Evolutionary conservation across 1,140 invertebrate genomes (phyloP).

Genomic region (Hermatobates lingyangjiaoensis): DNA sequence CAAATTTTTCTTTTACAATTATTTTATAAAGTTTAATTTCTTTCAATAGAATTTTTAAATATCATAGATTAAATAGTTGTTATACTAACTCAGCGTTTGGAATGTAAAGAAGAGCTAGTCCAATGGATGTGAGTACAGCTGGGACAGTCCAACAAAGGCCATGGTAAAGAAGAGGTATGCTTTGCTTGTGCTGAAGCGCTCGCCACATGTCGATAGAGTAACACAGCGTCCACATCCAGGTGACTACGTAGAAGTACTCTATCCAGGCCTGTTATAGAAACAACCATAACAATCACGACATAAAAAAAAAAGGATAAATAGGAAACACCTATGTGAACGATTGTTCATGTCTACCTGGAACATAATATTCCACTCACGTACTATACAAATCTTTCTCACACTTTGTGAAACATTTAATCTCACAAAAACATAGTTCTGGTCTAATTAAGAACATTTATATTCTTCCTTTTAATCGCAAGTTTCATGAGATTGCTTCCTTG

Average conservation of each 20-base stretch:
- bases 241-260: conserved; percentile 66
- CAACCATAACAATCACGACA: neutral
- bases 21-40: too few species aligned
- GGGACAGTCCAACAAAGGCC: conserved; percentile 47
- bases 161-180: conserved; percentile 39
- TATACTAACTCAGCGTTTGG: conserved; percentile 52
- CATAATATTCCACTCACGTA: neutral
- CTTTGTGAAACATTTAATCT: neutral
- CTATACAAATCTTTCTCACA: neutral
- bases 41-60: too few species aligned
- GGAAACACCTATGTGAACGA: too few species aligned
- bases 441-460: neutral
- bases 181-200: conserved; percentile 37
- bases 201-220: conserved; percentile 61
- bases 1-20: too few species aligned
- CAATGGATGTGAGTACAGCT: conserved; percentile 39
- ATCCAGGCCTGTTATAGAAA: conserved; percentile 43
- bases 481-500: too few species aligned
- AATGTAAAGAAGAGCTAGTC: conserved; percentile 48
- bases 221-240: conserved; percentile 65
- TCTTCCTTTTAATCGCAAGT: too few species aligned
- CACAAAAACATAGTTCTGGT: neutral
- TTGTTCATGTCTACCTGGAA: too few species aligned
- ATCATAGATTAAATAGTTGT: too few species aligned
- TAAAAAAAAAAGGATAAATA: neutral